phyloP scores from a whole-genome alignment of 2,888 invertebrate genomes.

The Meliscaeva auricollis region DNA sequence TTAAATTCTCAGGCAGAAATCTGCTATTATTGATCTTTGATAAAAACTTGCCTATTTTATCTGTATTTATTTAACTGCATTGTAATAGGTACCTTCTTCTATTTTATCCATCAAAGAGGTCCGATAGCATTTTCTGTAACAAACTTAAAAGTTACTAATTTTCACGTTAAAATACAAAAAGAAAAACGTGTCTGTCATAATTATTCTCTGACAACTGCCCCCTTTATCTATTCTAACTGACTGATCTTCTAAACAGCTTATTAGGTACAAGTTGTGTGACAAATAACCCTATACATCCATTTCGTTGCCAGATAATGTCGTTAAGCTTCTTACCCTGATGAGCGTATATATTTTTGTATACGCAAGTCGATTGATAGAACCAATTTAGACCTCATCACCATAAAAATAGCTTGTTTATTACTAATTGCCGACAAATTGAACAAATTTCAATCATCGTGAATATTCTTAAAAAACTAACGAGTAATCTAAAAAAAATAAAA shows the following conservation, averaged over 20 bases:
- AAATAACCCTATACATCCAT: background rate
- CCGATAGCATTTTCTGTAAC: too few species aligned
- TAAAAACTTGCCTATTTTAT: too few species aligned
- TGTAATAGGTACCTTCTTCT: too few species aligned
- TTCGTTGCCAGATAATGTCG: background rate
- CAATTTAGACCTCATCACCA: conserved; percentile 24
- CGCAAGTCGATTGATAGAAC: background rate
- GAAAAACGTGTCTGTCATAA: too few species aligned
- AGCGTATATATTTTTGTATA: background rate
- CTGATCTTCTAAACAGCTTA: background rate
- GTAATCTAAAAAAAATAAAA: conserved; percentile 12
- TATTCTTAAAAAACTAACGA: background rate
- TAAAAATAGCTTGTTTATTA: conserved; percentile 32
- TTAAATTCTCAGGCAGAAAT: too few species aligned
- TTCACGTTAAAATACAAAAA: too few species aligned
- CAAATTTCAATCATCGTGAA: conserved; percentile 44
- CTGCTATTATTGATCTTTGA: too few species aligned
- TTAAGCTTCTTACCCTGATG: background rate
- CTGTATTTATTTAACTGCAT: too few species aligned
- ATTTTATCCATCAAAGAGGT: too few species aligned
- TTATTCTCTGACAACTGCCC: too few species aligned
- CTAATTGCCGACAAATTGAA: conserved; percentile 47
- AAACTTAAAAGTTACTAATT: too few species aligned
- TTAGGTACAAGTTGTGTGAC: background rate
- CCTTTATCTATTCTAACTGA: background rate